These are phyloP conservation scores for Leucopsar rothschildi DNA, from an alignment of 2,113 vertebrate species.

Conservation along the genomic window DNA sequence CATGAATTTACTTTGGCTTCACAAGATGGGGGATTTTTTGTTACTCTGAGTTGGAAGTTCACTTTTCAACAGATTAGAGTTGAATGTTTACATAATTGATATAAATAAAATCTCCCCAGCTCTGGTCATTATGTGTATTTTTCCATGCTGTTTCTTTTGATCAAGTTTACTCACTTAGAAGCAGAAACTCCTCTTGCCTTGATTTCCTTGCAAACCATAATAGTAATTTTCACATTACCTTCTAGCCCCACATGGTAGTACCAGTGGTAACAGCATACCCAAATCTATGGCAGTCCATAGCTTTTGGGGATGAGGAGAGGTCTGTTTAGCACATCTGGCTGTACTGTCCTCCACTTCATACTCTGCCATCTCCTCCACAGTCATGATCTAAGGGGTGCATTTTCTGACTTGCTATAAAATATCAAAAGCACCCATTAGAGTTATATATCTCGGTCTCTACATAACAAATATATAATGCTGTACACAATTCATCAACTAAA, in stretches of 20 bases:
- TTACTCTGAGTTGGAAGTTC: background rate
- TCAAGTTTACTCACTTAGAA: background rate
- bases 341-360: background rate
- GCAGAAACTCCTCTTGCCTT: background rate
- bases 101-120: background rate
- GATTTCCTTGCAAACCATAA: background rate
- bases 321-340: background rate
- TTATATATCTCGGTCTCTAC: background rate
- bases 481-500: background rate
- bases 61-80: background rate
- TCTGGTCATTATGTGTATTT: background rate
- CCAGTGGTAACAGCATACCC: background rate
- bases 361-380: background rate
- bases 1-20: background rate
- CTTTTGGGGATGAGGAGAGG: background rate
- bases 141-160: background rate
- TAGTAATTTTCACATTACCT: background rate
- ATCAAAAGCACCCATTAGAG: background rate
- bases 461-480: background rate
- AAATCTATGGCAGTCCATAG: background rate
- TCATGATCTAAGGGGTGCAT: background rate
- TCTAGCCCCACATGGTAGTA: background rate
- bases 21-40: background rate
- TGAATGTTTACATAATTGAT: background rate
- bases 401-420: background rate